Conservation (phyloP, 2,113 vertebrate species). For the Calonectris borealis region DNA sequence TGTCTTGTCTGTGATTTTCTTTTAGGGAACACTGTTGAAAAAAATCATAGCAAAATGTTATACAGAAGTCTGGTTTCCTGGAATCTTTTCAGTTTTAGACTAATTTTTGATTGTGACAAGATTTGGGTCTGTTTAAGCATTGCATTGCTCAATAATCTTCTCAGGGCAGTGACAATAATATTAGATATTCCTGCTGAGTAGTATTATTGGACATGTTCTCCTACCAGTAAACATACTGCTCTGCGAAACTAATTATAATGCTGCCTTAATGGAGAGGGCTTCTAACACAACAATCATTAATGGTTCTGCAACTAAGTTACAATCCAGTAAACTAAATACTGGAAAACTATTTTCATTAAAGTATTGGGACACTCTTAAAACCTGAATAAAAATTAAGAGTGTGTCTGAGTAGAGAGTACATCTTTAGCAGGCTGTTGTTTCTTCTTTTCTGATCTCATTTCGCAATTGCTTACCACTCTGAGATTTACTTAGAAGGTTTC, state of each 20-base stretch:
- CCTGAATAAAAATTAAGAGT: neutral
- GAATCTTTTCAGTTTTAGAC: neutral
- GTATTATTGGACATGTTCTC: neutral
- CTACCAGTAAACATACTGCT: neutral
- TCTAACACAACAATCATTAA: neutral
- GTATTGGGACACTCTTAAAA: neutral
- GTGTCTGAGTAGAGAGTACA: neutral
- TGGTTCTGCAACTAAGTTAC: neutral
- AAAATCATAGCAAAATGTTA: neutral
- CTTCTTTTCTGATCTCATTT: neutral
- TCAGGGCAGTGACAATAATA: neutral
- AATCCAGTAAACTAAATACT: neutral
- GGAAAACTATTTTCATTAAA: neutral
- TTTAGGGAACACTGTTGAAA: neutral
- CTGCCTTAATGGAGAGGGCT: neutral
- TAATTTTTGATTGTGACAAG: neutral
- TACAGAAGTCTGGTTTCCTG: neutral
- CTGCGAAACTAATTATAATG: neutral
- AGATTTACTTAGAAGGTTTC: neutral
- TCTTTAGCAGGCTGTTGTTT: neutral
- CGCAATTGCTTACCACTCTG: neutral
- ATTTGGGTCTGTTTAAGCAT: neutral
- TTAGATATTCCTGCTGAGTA: neutral
- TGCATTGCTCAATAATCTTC: neutral
- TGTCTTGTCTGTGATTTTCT: neutral